Evolutionary conservation across 2,113 vertebrate species (phyloP).

Genomic region (Noturus placidus): DNA sequence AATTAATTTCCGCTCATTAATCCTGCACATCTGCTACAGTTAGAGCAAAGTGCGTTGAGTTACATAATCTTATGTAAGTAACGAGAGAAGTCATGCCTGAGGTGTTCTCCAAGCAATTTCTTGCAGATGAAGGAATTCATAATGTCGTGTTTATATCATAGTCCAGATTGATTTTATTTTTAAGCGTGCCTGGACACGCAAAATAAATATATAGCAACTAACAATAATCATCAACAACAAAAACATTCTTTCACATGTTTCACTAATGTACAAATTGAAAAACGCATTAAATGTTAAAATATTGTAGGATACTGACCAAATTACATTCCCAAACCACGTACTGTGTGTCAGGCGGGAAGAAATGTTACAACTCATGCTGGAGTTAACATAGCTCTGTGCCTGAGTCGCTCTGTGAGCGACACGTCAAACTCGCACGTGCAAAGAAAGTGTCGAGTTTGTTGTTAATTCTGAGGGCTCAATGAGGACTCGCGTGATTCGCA

Average conservation of each 20-base stretch:
- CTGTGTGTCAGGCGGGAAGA: neutral
- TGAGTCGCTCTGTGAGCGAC: neutral
- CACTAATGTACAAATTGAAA: neutral
- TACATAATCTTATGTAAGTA: neutral
- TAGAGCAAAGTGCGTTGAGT: neutral
- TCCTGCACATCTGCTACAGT: neutral
- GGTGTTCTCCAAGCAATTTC: neutral
- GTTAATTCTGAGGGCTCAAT: neutral
- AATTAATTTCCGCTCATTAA: neutral
- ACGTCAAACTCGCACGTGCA: neutral
- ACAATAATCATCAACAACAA: neutral
- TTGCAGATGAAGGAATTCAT: neutral
- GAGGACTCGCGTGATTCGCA: too few relatives aligned
- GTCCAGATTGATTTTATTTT: too few relatives aligned
- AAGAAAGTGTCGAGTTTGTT: neutral
- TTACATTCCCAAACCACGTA: neutral
- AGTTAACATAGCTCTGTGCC: neutral
- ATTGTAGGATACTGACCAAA: neutral
- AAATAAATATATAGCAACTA: neutral
- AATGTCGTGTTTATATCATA: neutral
- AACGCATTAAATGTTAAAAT: neutral
- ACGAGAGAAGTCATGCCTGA: neutral
- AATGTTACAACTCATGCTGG: neutral
- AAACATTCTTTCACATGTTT: neutral
- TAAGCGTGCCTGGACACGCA: too few relatives aligned